Percentiles rank a stretch among this genome's conserved stretches.
phyloP scores from a whole-genome alignment of 2,113 vertebrate species.

The Aviceda subcristata region DNA sequence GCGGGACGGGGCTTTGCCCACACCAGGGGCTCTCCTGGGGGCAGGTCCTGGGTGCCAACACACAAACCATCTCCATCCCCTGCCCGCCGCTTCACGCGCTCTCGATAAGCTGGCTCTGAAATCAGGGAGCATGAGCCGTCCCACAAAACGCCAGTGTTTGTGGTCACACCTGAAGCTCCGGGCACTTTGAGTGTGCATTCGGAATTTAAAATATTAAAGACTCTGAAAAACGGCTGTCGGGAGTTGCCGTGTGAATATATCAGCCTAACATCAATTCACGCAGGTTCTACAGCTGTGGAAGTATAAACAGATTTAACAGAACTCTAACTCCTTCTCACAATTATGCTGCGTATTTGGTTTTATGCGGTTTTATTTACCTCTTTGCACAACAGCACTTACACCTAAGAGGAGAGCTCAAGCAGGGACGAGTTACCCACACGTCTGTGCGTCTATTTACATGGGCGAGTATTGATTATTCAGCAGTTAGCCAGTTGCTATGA shows the following conservation, averaged over 20 bases:
- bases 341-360: rapidly evolving
- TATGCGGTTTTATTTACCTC: rapidly evolving
- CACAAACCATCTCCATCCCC: background rate
- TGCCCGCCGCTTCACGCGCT: background rate
- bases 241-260: rapidly evolving
- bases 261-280: rapidly evolving
- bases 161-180: background rate
- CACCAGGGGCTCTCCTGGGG: no score
- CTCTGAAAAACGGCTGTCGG: background rate
- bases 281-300: rapidly evolving
- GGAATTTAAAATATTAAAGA: rapidly evolving
- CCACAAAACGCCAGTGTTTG: background rate
- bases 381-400: background rate
- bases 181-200: no score
- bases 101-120: background rate
- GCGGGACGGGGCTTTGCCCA: background rate
- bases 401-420: background rate
- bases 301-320: rapidly evolving
- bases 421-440: rapidly evolving
- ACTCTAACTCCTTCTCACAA: background rate
- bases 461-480: background rate
- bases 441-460: rapidly evolving
- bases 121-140: rapidly evolving
- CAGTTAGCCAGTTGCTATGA: background rate
- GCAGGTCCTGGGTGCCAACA: background rate